Conservation (phyloP, 2,113 vertebrate genomes). For the Tragulus kanchil region DNA sequence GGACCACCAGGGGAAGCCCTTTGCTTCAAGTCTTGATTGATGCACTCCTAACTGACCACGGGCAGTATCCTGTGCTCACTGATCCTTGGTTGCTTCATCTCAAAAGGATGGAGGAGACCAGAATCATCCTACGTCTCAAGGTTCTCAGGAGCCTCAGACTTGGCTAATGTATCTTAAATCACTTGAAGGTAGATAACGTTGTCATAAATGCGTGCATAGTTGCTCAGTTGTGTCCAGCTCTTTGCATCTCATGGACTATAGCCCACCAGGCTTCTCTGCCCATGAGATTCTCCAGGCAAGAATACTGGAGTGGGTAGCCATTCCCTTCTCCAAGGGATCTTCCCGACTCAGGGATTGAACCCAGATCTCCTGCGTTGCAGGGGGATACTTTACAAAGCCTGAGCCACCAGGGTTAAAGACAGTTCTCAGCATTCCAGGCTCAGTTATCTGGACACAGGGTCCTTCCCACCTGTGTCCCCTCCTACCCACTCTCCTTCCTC, state of each 20-base stretch:
- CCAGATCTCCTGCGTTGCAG: not conserved
- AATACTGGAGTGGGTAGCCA: not conserved
- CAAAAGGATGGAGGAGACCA: not conserved
- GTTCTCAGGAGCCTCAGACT: not conserved
- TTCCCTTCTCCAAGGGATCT: not conserved
- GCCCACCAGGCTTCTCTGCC: not conserved
- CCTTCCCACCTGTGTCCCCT: too few relatives aligned
- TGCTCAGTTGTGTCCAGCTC: not conserved
- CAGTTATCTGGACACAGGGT: not conserved
- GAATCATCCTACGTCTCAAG: not conserved
- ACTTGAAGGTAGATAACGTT: rapidly evolving
- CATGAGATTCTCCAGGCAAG: not conserved
- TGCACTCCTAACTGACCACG: not conserved
- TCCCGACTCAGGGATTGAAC: not conserved
- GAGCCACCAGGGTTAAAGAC: not conserved
- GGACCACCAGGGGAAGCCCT: too few relatives aligned
- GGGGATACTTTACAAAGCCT: not conserved
- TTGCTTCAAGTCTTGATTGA: not conserved
- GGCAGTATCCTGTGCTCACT: not conserved
- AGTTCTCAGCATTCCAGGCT: not conserved
- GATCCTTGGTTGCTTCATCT: not conserved
- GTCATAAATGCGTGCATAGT: not conserved
- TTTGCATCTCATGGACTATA: not conserved
- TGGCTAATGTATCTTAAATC: not conserved
- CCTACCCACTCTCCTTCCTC: not conserved